phyloP scores from a whole-genome alignment of 2,888 invertebrate species.

The Spodoptera exigua region DNA sequence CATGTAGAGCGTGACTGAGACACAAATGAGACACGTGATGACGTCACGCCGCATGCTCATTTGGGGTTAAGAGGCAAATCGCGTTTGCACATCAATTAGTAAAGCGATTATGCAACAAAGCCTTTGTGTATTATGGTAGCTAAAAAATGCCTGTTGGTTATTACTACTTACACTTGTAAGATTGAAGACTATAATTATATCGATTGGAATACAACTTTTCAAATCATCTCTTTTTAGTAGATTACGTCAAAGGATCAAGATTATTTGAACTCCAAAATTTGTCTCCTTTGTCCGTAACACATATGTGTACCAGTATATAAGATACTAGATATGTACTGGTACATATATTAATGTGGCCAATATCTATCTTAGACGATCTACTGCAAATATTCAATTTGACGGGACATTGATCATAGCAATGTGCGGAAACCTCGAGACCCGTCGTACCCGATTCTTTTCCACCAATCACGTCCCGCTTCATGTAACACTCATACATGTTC shows the following conservation, averaged over 20 bases:
- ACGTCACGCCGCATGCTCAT: neutral
- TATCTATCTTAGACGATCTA: constrained; percentile 59
- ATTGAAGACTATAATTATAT: too few species aligned
- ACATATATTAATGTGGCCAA: constrained; percentile 33
- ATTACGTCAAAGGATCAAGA: neutral
- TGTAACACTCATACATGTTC: constrained; percentile 58
- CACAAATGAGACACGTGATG: constrained; percentile 12
- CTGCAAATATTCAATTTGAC: constrained; percentile 80
- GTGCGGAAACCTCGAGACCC: constrained; percentile 69
- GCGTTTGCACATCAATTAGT: neutral
- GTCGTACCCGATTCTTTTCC: constrained; percentile 70
- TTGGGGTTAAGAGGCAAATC: constrained; percentile 8
- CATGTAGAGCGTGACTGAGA: neutral
- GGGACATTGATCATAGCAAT: constrained; percentile 79
- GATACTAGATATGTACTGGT: constrained; percentile 11
- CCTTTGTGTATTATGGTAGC: too few species aligned
- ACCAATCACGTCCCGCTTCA: constrained; percentile 61
- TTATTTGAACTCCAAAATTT: neutral
- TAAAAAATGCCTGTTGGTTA: too few species aligned
- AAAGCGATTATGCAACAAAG: neutral
- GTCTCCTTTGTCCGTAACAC: constrained; percentile 6
- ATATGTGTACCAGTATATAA: neutral
- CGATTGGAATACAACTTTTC: too few species aligned
- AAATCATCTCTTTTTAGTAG: too few species aligned
- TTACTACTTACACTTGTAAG: too few species aligned